Conservation (phyloP, 2,797 vertebrate genomes). For the Cottoperca gobio region DNA sequence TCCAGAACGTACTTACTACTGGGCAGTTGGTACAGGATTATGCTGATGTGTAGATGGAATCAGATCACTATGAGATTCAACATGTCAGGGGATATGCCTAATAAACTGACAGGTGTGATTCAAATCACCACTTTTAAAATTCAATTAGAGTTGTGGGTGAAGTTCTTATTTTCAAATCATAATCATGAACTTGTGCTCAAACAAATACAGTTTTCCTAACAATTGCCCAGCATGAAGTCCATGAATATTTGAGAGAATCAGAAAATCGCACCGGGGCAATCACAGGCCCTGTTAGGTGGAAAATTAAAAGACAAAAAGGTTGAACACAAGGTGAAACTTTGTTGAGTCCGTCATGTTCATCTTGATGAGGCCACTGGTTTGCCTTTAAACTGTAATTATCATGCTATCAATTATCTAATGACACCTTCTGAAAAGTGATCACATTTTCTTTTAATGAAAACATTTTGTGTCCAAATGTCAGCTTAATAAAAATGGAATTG, state of each 20-base stretch:
- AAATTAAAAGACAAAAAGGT: conserved; percentile 4
- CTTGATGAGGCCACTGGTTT: conserved; percentile 42
- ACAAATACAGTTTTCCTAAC: conserved; percentile 25
- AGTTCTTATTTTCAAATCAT: conserved; percentile 10
- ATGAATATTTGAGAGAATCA: conserved; percentile 30
- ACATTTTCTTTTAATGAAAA: neutral
- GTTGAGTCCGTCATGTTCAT: conserved; percentile 19
- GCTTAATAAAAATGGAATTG: neutral
- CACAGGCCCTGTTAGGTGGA: conserved; percentile 17
- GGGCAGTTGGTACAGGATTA: conserved; percentile 3
- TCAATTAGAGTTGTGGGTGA: neutral
- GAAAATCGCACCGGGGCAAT: conserved; percentile 26
- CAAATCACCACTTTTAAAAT: conserved; percentile 8
- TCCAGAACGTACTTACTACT: conserved; percentile 27
- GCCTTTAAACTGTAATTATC: conserved; percentile 21
- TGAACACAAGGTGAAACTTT: neutral
- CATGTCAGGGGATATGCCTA: conserved; percentile 7
- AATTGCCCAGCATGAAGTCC: neutral
- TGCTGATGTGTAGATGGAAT: conserved; percentile 7
- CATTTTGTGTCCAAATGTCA: neutral
- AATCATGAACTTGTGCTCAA: conserved; percentile 14
- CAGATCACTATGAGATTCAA: conserved; percentile 25
- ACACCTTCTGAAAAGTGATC: neutral
- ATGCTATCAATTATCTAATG: neutral
- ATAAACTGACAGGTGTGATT: conserved; percentile 11